These are phyloP conservation scores for Crioceris asparagi DNA, from an alignment of 2,888 invertebrate species.

Conservation along the genomic window DNA sequence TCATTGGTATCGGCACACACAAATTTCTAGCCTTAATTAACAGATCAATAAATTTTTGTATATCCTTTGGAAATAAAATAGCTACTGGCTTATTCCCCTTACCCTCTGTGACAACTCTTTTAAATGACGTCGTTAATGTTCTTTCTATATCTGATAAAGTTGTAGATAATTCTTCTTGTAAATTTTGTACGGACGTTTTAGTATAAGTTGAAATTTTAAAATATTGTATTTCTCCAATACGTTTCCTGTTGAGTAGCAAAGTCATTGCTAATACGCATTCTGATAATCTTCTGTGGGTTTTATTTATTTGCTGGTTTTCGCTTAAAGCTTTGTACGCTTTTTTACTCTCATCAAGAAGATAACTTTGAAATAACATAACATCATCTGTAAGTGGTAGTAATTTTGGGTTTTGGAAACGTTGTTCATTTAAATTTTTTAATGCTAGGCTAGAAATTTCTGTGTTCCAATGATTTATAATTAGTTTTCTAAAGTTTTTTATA, in stretches of 20 bases:
- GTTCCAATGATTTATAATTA: slow-evolving; percentile 10
- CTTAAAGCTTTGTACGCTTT: slow-evolving; percentile 5
- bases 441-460: slow-evolving; percentile 7
- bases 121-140: slow-evolving; percentile 16
- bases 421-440: slow-evolving; percentile 6
- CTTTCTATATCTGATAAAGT: slow-evolving; percentile 13
- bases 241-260: slow-evolving; percentile 15
- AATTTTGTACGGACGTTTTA: slow-evolving; percentile 1
- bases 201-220: slow-evolving; percentile 10
- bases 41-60: too few relatives aligned
- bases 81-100: slow-evolving; percentile 15
- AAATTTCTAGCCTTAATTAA: too few relatives aligned
- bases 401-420: slow-evolving; percentile 3
- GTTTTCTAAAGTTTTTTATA: slow-evolving; percentile 9
- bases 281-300: slow-evolving; percentile 11
- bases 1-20: too few relatives aligned
- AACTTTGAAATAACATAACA: slow-evolving; percentile 7
- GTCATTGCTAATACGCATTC: slow-evolving; percentile 12
- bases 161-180: slow-evolving; percentile 5
- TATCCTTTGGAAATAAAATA: slow-evolving; percentile 15
- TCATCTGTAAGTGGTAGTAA: slow-evolving; percentile 5
- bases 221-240: slow-evolving; percentile 16
- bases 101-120: slow-evolving; percentile 17
- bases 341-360: slow-evolving; percentile 2
- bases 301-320: slow-evolving; percentile 3